Evolutionary conservation across 2,113 vertebrate genomes (phyloP), one percentile per base, ranked within the genome.

Genomic region (Petrocephalus zakoni): DNA sequence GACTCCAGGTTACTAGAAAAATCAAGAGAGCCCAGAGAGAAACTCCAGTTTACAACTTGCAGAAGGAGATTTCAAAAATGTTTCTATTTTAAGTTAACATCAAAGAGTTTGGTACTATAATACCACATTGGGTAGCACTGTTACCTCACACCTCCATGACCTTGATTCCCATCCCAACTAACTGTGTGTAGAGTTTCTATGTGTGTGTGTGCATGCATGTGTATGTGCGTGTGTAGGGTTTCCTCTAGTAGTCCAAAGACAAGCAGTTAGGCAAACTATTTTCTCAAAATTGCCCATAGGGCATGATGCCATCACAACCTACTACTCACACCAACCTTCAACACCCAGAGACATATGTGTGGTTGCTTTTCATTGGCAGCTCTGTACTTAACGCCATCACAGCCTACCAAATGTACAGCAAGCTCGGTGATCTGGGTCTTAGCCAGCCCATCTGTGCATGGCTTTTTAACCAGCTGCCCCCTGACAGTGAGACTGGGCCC

Each of bases 1-100:
- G 98, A 99, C 94, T 99, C 98, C 94, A 99, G 94, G 90, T 99
- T 99, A 94, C 98, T 99, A 37, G 2, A 53, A 82, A 47, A 89
- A n/a, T 25, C 58, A 6, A 55, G 37, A 68, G 2, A 89, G 25
- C 19, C 22, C 1, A 90, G 19, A 8, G 10, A 0, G 1, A 46
- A 17, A 72, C 49, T 37, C 49, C 21, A n/a, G 64, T 86, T 51
- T 51, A n/a, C 37, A n/a, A 49, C 47, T n/a, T 49, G 21, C 46
- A 84, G 42, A 25, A n/a, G 7, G 22, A 64, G 29, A 37, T 75
- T 37, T 75, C 68, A 37, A 34, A 25, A 21, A 64, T 64, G 10
- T 25, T 25, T 64, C 58, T 10, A 29, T 52, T 46, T 9, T 85
- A 82, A n/a, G 25, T 87, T 42, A 15, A 85, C 2, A 56, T 51